These are phyloP conservation scores for Protodeltote pygarga DNA, from an alignment of 2,888 invertebrate species.

Conservation along the genomic window DNA sequence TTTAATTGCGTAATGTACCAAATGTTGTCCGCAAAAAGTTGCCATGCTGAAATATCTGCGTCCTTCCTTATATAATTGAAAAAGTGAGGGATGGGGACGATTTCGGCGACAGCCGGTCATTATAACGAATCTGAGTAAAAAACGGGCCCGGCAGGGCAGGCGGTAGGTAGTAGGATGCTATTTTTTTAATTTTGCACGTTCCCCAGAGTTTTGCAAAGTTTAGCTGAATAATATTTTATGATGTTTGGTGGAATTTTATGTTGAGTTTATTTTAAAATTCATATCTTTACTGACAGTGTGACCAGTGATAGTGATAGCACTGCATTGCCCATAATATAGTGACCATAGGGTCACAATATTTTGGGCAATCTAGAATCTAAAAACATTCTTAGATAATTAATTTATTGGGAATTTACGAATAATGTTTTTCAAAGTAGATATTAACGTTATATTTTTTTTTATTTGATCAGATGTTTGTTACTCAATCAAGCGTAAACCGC, in stretches of 20 bases:
- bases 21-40: constrained; percentile 36
- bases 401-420: no score
- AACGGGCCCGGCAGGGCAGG: constrained; percentile 19
- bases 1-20: constrained; percentile 35
- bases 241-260: constrained; percentile 11
- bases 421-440: no score
- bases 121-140: constrained; percentile 42
- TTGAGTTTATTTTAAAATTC: no score
- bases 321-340: no score
- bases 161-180: constrained; percentile 14
- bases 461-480: no score
- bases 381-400: no score
- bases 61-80: constrained; percentile 45
- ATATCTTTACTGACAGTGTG: no score
- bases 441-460: no score
- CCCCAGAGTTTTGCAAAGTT: constrained; percentile 15
- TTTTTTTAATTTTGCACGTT: constrained; percentile 41
- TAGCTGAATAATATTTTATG: constrained; percentile 2
- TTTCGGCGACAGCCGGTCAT: constrained; percentile 47
- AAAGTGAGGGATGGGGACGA: constrained; percentile 31
- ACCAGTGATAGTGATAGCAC: no score
- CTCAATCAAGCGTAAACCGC: no score
- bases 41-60: constrained; percentile 27
- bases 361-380: no score
- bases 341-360: no score